These are phyloP conservation scores for Atherix ibis DNA, from an alignment of 2,888 invertebrate genomes.

Conservation along the genomic window DNA sequence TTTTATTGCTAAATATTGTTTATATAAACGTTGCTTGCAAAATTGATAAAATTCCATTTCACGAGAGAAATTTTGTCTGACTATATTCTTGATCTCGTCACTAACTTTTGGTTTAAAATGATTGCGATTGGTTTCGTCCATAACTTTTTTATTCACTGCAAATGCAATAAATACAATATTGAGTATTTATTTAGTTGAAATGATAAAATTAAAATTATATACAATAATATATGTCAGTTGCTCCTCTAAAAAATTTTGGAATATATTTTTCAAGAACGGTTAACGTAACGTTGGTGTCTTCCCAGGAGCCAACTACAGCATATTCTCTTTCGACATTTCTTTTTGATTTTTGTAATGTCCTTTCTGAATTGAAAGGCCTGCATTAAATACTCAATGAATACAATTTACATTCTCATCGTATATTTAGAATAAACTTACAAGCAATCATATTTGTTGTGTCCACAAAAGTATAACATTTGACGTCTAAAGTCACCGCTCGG, in stretches of 20 bases:
- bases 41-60: slow-evolving; percentile 88
- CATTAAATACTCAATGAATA: slow-evolving; percentile 18
- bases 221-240: no score
- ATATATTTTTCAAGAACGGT: slow-evolving; percentile 65
- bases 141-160: slow-evolving; percentile 17
- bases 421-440: slow-evolving; percentile 50
- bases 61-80: slow-evolving; percentile 66
- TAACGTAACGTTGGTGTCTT: slow-evolving; percentile 68
- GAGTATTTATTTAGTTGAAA: no score
- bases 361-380: slow-evolving; percentile 67
- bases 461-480: slow-evolving; percentile 80
- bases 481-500: slow-evolving; percentile 67
- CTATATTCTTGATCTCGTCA: slow-evolving; percentile 65
- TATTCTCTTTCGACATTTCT: slow-evolving; percentile 66
- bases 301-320: slow-evolving; percentile 72
- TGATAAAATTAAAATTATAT: no score
- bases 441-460: slow-evolving; percentile 62
- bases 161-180: no score
- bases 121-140: slow-evolving; percentile 64
- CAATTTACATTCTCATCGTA: no score
- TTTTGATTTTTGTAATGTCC: slow-evolving; percentile 65
- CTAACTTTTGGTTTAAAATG: slow-evolving; percentile 72
- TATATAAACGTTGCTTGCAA: slow-evolving; percentile 66
- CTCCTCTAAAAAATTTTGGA: slow-evolving; percentile 64
- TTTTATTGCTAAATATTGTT: slow-evolving; percentile 57